phyloP scores from a whole-genome alignment of 2,888 invertebrate species.

The Vandiemenella viatica region DNA sequence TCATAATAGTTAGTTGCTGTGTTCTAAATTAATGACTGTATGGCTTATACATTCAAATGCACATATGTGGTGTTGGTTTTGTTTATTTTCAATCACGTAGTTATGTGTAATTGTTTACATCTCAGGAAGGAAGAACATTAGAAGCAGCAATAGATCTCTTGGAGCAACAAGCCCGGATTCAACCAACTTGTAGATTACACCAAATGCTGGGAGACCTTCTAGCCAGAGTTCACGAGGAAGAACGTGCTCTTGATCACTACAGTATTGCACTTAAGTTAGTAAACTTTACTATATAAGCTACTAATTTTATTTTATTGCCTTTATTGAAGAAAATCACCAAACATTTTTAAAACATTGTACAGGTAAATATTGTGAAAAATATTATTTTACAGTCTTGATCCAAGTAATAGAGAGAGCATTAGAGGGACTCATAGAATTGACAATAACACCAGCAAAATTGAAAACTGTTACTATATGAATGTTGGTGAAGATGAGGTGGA shows the following conservation, averaged over 20 bases:
- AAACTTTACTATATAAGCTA: constrained; percentile 20
- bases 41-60: no score
- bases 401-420: constrained; percentile 44
- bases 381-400: constrained; percentile 37
- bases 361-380: no score
- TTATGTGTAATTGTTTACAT: no score
- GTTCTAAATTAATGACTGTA: no score
- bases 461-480: constrained; percentile 36
- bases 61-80: no score
- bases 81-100: no score
- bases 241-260: constrained; percentile 53
- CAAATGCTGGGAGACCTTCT: constrained; percentile 49
- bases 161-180: constrained; percentile 44
- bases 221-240: constrained; percentile 42
- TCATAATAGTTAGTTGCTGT: no score
- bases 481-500: constrained; percentile 32
- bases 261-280: constrained; percentile 49
- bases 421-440: constrained; percentile 50
- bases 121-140: constrained; percentile 1
- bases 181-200: constrained; percentile 46
- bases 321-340: no score
- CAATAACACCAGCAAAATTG: constrained; percentile 32
- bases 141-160: constrained; percentile 51
- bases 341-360: no score
- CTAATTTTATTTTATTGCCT: no score